Evolutionary conservation across 2,888 invertebrate species (phyloP), one percentile per base, ranked within the genome.

Genomic region (Hipparchia sbordonii): DNA sequence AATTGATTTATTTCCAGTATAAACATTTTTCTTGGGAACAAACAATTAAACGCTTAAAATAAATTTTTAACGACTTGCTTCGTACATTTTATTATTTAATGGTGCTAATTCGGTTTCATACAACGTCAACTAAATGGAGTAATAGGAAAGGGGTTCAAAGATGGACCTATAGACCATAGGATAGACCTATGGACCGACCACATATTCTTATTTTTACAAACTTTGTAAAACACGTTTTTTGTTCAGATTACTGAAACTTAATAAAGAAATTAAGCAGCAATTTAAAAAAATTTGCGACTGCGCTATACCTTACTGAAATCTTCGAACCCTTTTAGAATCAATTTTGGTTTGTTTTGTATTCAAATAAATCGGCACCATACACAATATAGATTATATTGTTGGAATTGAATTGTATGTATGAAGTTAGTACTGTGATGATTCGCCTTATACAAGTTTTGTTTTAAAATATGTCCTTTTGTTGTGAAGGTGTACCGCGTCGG

Each of bases 401-500:
- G 39, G 5, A 39, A 39, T 60, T 39, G 9, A 60, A 59, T 33
- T 59, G 13, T 33, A 48, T 6, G 10, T 33, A 67, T 56, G 13
- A 45, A 56, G 9, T 57, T 9, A 10, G 48, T 59, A 48, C 59
- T 68, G 68, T 68, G 4, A 59, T 33, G 12, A 68, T 68, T 68
- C 68, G 59, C 57, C 46, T 68, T 59, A n/a, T 57, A 33, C 52
- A 12, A 33, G 9, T 45, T 67, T n/a, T 1, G 48, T 67, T 60
- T 23, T n/a, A 7, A 69, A 54, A 52, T 33, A 13, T 45, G n/a
- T 61, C n/a, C n/a, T 52, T 61, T 61, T 52, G 39, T 61, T 61
- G 51, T 54, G 51, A 45, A 61, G 10, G 72, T 75, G 71, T 74
- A 74, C 77, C 74, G 74, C 74, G 71, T 76, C 72, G 80, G 79